Evolutionary conservation across 2,113 vertebrate genomes (phyloP).

Genomic region (Seriola rivoliana): DNA sequence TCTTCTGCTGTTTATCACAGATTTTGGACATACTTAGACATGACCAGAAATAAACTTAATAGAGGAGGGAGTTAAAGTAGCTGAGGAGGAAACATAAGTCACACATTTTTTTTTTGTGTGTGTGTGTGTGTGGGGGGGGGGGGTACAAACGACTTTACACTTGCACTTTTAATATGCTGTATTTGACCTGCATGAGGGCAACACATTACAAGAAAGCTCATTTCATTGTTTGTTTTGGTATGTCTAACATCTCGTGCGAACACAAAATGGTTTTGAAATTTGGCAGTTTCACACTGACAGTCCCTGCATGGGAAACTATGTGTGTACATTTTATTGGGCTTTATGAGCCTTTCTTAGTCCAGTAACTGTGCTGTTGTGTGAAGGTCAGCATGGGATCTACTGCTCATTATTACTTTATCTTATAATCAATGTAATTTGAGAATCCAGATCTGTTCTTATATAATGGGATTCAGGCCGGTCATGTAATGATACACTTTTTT

Average conservation of each 20-base stretch:
- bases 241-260: not conserved
- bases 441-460: conserved; percentile 28
- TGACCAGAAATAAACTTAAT: conserved; percentile 8
- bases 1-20: conserved; percentile 51
- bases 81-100: conserved; percentile 12
- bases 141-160: not conserved
- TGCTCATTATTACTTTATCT: conserved; percentile 41
- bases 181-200: not conserved
- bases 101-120: not conserved
- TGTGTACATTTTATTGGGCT: conserved; percentile 18
- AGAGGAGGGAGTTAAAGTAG: not conserved
- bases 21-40: conserved; percentile 37
- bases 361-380: conserved; percentile 20
- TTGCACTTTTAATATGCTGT: not conserved
- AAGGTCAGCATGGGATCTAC: conserved; percentile 14
- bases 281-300: conserved; percentile 8
- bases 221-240: conserved; percentile 13
- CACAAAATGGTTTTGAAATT: conserved; percentile 14
- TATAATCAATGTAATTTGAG: conserved; percentile 45
- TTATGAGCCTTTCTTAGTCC: conserved; percentile 24
- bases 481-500: conserved; percentile 6
- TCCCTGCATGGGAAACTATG: conserved; percentile 4
- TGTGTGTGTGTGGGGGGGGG: too few relatives aligned
- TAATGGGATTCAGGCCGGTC: conserved; percentile 27
- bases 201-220: not conserved